Base-by-base conservation (phyloP, 2,113 vertebrate species). In the Cricetomys ansorgei region DNA sequence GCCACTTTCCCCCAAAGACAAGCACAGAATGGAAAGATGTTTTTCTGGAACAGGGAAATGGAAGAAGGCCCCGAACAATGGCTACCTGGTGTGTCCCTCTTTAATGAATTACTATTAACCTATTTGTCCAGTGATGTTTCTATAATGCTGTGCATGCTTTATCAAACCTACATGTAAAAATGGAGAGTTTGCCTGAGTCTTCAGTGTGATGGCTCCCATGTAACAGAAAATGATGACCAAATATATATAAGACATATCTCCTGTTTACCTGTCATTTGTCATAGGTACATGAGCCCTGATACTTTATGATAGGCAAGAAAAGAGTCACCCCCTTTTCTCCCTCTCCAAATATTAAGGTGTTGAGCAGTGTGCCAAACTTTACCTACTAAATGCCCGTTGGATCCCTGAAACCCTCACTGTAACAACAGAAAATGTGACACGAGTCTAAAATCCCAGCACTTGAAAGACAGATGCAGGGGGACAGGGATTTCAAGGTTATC, bases 351-450 rank as follows among this genome's bases (percentile, higher is more conserved):
- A 15, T 64, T 43, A 84, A 55, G 48, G 50, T 45, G 7, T n/a
- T 91, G 53, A 80, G 15, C 27, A 67, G n/a, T 9, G 12, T 27
- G 16, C 17, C 34, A 93, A 57, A 34, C 27, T 5, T 88, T 11
- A 45, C 23, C 27, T 69, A 80, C 34, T 75, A 64, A 25, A 59
- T 50, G 29, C 8, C 48, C n/a, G 50, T n/a, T 75, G 15, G 3
- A 43, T 1, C 10, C 1, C 1, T 0, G 31, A 15, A 12, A 65
- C 7, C 15, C 48, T 80, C 21, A 1, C 2, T 67, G 29, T 53
- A 69, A 89, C 40, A 89, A 92, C 27, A 50, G n/a, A 89, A 93
- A 89, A 29, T 92, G 50, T 86, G 34, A 67, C 45, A n/a, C 7
- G 9, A 23, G 19, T n/a, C 64, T 86, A 37, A 37, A 86, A 87